Base-by-base conservation (phyloP, 2,888 invertebrate species). In the Hanleya hanleyi region DNA sequence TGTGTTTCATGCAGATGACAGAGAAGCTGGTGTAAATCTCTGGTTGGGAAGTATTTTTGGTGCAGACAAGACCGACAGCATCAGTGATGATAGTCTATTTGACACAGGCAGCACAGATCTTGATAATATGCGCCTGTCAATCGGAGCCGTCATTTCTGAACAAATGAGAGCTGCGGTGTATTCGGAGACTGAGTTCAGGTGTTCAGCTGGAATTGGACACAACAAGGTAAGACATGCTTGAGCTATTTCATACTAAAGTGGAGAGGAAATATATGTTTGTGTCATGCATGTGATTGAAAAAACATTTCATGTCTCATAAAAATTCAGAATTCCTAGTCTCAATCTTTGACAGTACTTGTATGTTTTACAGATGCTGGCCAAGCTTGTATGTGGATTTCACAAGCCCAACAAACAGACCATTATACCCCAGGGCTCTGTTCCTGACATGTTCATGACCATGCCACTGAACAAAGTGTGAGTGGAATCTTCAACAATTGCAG, bases 171-270 rank as follows among this genome's bases (percentile, higher is more conserved):
- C 93, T 50, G 95, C 95, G 26, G 95, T 99, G 32, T 95, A 93
- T 86, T 91, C 93, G 74, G 93, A 94, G 88, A 98, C 98, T 32
- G 95, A 95, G 22, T 99, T 96, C 88, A 93, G 93, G 81, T 99
- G 99, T 91, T 99, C 99, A 6, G 99, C 98, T 41, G 99, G 99
- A 18, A 96, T 99, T 83, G 95, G 97, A 0, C 96, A 96, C 88
- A 99, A 98, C 90, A 99, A 99, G 92, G 94, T 93, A 80, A 62
- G 62, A 49, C n/a, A n/a, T n/a, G n/a, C n/a, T n/a, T n/a, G n/a
- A n/a, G n/a, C n/a, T n/a, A n/a, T n/a, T n/a, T n/a, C n/a, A n/a
- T n/a, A n/a, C n/a, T n/a, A n/a, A n/a, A n/a, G n/a, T n/a, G n/a
- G n/a, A n/a, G n/a, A n/a, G n/a, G n/a, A n/a, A n/a, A n/a, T n/a